Evolutionary conservation across 2,113 vertebrate genomes (phyloP).

Genomic region (Riparia riparia): DNA sequence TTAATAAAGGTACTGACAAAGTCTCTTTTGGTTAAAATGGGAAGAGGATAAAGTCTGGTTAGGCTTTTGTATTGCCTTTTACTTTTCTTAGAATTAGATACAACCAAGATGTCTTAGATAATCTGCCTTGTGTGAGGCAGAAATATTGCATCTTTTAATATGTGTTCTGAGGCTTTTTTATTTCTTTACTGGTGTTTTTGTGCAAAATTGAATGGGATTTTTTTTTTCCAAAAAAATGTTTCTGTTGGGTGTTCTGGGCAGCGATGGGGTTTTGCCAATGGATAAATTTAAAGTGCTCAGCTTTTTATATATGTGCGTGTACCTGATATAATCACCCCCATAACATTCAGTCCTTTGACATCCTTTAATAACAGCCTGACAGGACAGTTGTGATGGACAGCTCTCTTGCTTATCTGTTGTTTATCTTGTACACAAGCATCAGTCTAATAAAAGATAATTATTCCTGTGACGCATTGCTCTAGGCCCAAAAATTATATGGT

Average conservation of each 20-base stretch:
- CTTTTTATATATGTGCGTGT: neutral
- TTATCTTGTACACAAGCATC: neutral
- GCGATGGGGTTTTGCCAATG: neutral
- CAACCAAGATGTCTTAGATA: neutral
- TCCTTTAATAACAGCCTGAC: neutral
- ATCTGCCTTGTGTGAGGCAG: neutral
- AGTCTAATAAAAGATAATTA: neutral
- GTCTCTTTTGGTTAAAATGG: neutral
- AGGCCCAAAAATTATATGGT: neutral
- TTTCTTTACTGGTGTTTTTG: neutral
- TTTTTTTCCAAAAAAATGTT: neutral
- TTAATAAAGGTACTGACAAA: neutral
- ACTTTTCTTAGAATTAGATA: neutral
- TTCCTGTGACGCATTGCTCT: neutral
- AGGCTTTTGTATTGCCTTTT: neutral
- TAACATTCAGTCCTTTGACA: neutral
- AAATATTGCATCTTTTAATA: neutral
- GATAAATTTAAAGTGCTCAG: neutral
- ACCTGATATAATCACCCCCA: neutral
- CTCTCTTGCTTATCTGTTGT: neutral
- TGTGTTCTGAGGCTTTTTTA: neutral
- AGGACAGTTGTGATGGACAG: neutral
- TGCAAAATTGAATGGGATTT: neutral
- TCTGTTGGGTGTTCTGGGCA: neutral
- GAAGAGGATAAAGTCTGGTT: neutral